Conservation (phyloP, 2,888 invertebrate species). For the Caenorhabditis afra region DNA sequence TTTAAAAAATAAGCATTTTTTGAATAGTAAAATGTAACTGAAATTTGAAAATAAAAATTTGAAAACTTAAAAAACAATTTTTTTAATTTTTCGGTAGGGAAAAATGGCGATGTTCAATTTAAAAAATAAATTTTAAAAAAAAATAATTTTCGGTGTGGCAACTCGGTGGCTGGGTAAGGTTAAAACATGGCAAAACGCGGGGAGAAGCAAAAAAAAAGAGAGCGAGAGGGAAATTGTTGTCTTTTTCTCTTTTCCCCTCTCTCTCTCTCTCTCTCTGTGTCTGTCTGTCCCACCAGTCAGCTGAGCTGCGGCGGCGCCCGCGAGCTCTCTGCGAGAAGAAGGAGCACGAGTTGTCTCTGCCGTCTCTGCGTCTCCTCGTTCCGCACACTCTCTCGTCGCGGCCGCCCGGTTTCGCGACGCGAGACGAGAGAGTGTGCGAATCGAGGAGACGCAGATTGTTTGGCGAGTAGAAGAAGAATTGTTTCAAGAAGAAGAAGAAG, state of each 20-base stretch:
- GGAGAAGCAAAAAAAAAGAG: not conserved
- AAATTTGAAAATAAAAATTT: too few relatives aligned
- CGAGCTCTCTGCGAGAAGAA: too few relatives aligned
- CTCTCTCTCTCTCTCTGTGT: too few relatives aligned
- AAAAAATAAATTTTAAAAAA: too few relatives aligned
- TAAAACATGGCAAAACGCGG: not conserved
- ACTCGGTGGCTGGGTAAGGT: too few relatives aligned
- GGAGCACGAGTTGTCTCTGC: not conserved
- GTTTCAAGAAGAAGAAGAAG: not conserved
- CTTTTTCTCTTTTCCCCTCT: too few relatives aligned
- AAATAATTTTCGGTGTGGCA: too few relatives aligned
- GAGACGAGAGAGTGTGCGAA: not conserved
- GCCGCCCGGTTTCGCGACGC: not conserved
- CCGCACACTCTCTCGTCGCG: not conserved
- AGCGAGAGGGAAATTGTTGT: not conserved
- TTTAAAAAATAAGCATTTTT: too few relatives aligned
- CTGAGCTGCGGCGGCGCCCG: not conserved
- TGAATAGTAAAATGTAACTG: too few relatives aligned
- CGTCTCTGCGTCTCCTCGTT: not conserved
- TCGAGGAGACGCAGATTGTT: not conserved
- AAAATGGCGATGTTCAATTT: too few relatives aligned
- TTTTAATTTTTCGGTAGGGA: too few relatives aligned
- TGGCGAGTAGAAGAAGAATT: slow-evolving; percentile 1
- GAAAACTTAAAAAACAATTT: too few relatives aligned
- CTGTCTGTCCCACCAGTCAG: slow-evolving; percentile 1